Base-by-base conservation (phyloP, 64 coral and sea anemone species). In the Exaiptasia diaphana region DNA sequence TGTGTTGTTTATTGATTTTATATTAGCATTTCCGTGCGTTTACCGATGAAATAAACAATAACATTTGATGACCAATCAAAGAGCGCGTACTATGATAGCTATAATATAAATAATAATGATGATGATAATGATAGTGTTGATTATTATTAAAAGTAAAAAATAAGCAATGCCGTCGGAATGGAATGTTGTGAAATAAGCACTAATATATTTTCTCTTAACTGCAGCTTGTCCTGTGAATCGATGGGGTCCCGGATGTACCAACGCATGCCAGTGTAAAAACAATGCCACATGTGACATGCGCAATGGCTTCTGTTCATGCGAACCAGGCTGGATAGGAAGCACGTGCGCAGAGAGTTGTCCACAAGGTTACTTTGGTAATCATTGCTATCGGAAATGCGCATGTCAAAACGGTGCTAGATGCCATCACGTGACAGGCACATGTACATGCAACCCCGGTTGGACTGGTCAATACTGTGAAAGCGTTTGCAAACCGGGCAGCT, bases 381-480 rank as follows among this genome's bases (percentile, higher is more conserved):
- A 48, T 8, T 79, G 75, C 60, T 0, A 9, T 18, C 50, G 20
- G 4, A 40, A 5, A 11, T 79, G 75, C 28, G 38, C 50, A 33
- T 79, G 76, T 22, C 18, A 3, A 15, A 79, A 79, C 76, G 38
- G 38, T 14, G 34, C 76, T 29, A 58, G 9, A 4, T 79, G 76
- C 45, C 53, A 79, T 36, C 21, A 35, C 6, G 26, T 21, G 18
- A 57, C 58, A 13, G 76, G 76, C 4, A 34, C 57, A 9, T 95
- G 91, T 40, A 49, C 7, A 1, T 95, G 91, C 32, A 46, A 45
- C 1, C 31, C 73, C 42, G 91, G 91, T 38, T 95, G 86, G 86
- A 71, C 83, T 52, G 86, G 91, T 2, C 30, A 46, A 12, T 67
- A 71, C 18, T 95, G 91, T 74, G 55, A 85, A 3, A 35, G 38